Evolutionary conservation across 2,888 invertebrate species (phyloP).

Genomic region (Rotaria sp.): DNA sequence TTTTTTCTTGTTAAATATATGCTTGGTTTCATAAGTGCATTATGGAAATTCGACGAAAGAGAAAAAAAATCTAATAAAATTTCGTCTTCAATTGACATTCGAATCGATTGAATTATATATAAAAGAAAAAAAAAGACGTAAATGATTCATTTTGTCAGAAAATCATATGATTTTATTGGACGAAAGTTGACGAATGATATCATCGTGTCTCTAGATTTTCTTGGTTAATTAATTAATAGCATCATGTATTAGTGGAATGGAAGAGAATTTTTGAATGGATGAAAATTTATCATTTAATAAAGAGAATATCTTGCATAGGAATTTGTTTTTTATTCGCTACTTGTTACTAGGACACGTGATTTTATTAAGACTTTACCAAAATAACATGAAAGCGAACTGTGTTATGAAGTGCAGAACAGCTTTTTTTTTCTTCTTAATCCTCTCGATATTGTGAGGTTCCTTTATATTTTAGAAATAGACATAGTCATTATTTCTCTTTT

Average conservation of each 20-base stretch:
- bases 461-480: not conserved
- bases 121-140: not conserved
- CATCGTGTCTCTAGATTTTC: too few relatives aligned
- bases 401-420: not conserved
- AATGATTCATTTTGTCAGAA: not conserved
- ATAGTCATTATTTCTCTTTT: not conserved
- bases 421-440: not conserved
- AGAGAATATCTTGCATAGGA: too few relatives aligned
- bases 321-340: not conserved
- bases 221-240: too few relatives aligned
- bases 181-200: not conserved
- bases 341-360: conserved; percentile 1
- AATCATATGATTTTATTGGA: not conserved
- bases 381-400: not conserved
- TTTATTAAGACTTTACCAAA: not conserved
- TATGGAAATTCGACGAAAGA: not conserved
- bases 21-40: not conserved
- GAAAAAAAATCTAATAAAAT: not conserved
- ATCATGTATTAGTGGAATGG: not conserved
- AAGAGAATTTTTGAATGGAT: not conserved
- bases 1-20: not conserved
- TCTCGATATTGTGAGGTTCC: not conserved
- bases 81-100: too few relatives aligned
- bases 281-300: not conserved
- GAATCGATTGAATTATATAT: too few relatives aligned